These are phyloP conservation scores for Trachops cirrhosus DNA, from an alignment of 2,797 vertebrate genomes.

Conservation along the genomic window DNA sequence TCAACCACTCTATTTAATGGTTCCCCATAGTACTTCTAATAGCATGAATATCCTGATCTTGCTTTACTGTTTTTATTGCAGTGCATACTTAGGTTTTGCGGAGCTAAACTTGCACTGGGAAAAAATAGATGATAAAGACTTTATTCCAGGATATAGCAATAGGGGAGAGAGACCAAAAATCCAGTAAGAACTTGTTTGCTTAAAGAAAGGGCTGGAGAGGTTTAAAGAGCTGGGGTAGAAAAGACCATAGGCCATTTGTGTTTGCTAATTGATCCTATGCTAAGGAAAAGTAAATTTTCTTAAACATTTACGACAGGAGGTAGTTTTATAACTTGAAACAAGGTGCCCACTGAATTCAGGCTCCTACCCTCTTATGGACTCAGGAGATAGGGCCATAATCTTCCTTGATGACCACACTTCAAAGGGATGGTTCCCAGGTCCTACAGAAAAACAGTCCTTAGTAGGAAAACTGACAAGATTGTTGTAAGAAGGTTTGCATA, in stretches of 20 bases:
- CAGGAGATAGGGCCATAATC: neutral
- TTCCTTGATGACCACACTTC: neutral
- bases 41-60: neutral
- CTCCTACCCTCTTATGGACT: neutral
- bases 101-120: neutral
- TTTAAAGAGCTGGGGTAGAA: neutral
- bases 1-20: neutral
- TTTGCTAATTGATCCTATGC: neutral
- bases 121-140: slow-evolving; percentile 16
- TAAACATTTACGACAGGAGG: neutral
- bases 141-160: neutral
- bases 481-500: neutral
- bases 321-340: neutral
- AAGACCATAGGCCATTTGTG: neutral
- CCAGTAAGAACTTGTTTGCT: neutral
- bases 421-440: neutral
- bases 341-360: neutral
- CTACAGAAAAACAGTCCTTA: neutral
- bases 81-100: neutral
- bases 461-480: neutral
- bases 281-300: neutral
- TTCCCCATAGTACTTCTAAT: neutral
- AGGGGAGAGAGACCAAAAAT: neutral
- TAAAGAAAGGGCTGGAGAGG: neutral
- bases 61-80: neutral